A percentile compares a stretch with the other conserved stretches of the same genome.
phyloP scores from a whole-genome alignment of 2,113 vertebrate genomes.

The Strix aluco region DNA sequence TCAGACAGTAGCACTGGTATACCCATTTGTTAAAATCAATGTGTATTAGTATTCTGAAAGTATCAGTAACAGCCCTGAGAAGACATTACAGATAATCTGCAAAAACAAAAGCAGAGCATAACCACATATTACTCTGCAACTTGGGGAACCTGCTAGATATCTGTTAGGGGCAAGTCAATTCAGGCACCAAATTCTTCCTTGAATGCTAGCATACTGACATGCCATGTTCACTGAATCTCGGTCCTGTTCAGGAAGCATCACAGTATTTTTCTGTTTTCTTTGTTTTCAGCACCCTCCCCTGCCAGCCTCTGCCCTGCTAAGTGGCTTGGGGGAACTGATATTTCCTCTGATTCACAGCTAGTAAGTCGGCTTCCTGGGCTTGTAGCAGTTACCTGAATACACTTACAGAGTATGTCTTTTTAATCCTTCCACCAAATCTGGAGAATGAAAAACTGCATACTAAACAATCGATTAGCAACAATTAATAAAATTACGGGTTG shows the following conservation, averaged over 20 bases:
- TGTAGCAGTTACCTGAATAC: not conserved
- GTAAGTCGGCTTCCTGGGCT: not conserved
- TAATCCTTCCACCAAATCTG: not conserved
- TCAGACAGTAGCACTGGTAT: not conserved
- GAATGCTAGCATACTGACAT: not conserved
- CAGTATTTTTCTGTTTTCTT: not conserved
- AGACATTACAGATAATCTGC: not conserved
- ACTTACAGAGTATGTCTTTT: not conserved
- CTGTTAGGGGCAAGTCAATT: not conserved
- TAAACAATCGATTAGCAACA: slow-evolving; percentile 4
- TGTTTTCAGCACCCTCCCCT: not conserved
- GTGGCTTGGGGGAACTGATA: not conserved
- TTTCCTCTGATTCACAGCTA: not conserved
- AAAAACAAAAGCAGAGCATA: not conserved
- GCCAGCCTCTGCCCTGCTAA: not conserved
- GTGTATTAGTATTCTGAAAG: not conserved
- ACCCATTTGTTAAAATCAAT: not conserved
- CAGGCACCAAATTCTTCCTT: not conserved
- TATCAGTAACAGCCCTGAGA: not conserved
- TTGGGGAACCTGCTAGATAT: not conserved
- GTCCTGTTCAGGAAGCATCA: not conserved
- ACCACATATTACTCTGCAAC: not conserved
- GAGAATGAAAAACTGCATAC: not conserved
- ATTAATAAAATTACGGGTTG: slow-evolving; percentile 29
- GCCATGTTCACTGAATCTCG: not conserved